These are phyloP conservation scores for Rhagonycha fulva DNA, from an alignment of 2,888 invertebrate species.

Conservation along the genomic window DNA sequence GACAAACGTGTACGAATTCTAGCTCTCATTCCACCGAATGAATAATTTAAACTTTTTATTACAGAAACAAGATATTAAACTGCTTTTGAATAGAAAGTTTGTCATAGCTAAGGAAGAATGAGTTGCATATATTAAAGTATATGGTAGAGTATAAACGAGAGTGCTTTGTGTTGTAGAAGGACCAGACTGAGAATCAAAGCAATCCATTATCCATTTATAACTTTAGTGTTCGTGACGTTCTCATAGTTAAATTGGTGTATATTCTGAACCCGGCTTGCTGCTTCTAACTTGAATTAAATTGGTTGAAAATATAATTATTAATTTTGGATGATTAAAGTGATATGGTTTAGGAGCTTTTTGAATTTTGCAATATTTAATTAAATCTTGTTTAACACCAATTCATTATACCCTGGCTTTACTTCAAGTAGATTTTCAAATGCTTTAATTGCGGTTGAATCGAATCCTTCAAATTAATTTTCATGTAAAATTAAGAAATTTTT, in stretches of 20 bases:
- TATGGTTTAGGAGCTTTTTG: slow-evolving; percentile 3
- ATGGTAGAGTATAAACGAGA: slow-evolving; percentile 5
- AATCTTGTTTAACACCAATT: not conserved
- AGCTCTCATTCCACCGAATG: not conserved
- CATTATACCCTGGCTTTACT: not conserved
- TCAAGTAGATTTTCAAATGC: not conserved
- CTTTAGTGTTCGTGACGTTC: slow-evolving; percentile 23
- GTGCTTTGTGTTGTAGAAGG: slow-evolving; percentile 20
- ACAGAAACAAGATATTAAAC: not conserved
- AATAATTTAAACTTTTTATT: not conserved
- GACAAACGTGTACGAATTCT: too few species aligned
- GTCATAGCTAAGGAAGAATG: not conserved
- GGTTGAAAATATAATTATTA: slow-evolving; percentile 17
- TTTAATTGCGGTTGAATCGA: not conserved
- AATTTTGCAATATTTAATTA: not conserved
- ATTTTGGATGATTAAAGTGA: slow-evolving; percentile 15
- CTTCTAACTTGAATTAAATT: slow-evolving; percentile 7
- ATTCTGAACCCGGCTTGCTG: slow-evolving; percentile 5
- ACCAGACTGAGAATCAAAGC: slow-evolving; percentile 21
- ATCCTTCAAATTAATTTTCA: not conserved
- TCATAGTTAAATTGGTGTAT: slow-evolving; percentile 18
- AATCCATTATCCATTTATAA: slow-evolving; percentile 28
- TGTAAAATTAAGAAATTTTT: not conserved
- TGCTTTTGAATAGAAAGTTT: not conserved
- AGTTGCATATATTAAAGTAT: slow-evolving; percentile 14